Evolutionary conservation across 2,113 vertebrate genomes (phyloP).

Genomic region (Zeus faber): DNA sequence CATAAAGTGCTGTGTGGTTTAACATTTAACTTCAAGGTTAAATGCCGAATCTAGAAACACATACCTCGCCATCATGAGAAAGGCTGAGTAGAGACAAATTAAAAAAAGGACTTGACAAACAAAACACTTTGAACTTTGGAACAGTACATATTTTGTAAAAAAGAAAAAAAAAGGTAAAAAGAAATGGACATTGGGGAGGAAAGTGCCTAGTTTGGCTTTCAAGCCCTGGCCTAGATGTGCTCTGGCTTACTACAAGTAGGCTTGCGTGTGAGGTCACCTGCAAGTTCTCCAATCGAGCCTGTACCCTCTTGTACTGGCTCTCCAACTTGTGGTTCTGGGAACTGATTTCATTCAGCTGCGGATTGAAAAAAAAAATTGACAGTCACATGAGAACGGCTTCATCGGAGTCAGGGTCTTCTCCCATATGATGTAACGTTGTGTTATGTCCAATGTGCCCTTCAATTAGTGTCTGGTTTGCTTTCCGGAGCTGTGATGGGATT

Average conservation of each 20-base stretch:
- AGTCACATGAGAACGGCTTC: not conserved
- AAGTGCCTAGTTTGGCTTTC: not conserved
- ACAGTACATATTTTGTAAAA: not conserved
- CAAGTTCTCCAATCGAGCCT: slow-evolving; percentile 87
- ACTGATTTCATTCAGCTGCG: slow-evolving; percentile 79
- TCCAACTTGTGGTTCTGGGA: slow-evolving; percentile 84
- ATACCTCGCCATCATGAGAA: no score
- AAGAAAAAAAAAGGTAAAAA: no score
- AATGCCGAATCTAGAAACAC: no score
- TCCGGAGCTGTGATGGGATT: no score
- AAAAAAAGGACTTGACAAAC: no score
- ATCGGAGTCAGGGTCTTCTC: not conserved
- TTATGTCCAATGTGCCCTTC: not conserved
- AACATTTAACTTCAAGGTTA: no score
- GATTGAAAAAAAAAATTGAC: slow-evolving; percentile 29
- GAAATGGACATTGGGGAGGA: no score
- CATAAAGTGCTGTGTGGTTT: not conserved
- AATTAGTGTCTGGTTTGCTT: no score
- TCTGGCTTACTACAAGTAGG: not conserved
- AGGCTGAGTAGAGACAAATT: no score
- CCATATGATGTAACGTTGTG: not conserved
- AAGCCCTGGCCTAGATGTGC: no score
- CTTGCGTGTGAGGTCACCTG: slow-evolving; percentile 70
- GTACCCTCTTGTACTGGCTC: slow-evolving; percentile 77
- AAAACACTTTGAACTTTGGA: not conserved